Percentiles rank a stretch among this genome's conserved stretches.
Conservation (phyloP, 2,113 vertebrate genomes). For the Taurulus bubalis region DNA sequence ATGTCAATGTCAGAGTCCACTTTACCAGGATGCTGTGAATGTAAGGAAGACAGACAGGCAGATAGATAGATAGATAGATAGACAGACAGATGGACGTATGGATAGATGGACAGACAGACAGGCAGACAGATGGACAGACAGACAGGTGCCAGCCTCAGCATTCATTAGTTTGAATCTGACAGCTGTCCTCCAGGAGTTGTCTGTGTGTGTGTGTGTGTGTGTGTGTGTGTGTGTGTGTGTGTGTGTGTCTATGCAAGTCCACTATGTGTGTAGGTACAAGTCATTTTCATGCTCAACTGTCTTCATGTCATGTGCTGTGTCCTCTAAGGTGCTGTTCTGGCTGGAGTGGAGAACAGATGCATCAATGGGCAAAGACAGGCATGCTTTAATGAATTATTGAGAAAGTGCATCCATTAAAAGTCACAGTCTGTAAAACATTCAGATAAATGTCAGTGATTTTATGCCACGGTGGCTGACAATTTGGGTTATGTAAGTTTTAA, state of each 20-base stretch:
- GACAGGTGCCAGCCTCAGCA: constrained; percentile 23
- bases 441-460: constrained; percentile 9
- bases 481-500: neutral
- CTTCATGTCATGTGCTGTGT: neutral
- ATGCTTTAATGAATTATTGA: constrained; percentile 30
- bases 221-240: neutral
- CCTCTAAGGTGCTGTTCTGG: neutral
- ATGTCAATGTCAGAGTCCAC: constrained; percentile 15
- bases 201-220: neutral
- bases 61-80: neutral
- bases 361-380: neutral
- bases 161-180: constrained; percentile 48
- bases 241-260: neutral
- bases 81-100: too few species aligned
- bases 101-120: too few species aligned
- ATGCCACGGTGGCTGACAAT: neutral
- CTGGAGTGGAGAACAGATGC: neutral
- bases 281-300: neutral
- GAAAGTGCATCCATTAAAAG: constrained; percentile 12
- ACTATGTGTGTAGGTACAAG: neutral
- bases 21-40: constrained; percentile 14
- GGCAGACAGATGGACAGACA: too few species aligned
- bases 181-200: constrained; percentile 16
- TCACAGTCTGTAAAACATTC: constrained; percentile 8
- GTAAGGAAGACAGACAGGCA: neutral